Base-by-base conservation (phyloP, 2,888 invertebrate genomes). In the Unio pictorum region DNA sequence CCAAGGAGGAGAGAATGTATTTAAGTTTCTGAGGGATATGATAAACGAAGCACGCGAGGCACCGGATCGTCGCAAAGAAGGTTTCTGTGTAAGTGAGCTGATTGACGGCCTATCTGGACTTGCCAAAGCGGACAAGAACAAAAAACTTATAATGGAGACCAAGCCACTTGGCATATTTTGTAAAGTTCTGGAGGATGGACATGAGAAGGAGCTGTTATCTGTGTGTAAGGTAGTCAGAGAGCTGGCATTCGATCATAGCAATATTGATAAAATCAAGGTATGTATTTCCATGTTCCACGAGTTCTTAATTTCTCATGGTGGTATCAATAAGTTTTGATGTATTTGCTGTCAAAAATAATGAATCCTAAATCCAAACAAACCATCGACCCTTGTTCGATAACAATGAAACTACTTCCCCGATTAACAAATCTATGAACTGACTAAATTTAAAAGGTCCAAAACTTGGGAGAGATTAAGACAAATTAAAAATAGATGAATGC, bases 61-160 rank as follows among this genome's bases (percentile, higher is more conserved):
- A 3, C 54, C 61, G 55, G 78, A 81, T 34, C 74, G 77, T 17
- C 74, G 82, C 28, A 69, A 76, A 62, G 71, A 79, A 65, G 85
- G 84, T 1, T 85, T 84, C 64, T 76, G 78, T 60, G 71, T 81
- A 15, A 71, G 81, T 20, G 86, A 86, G 67, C 75, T 86, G 11
- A 68, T 85, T 8, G 76, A 79, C 55, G 84, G 84, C 3, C 63
- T 85, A n/a, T 78, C 77, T 8, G 76, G 81, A 8, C 73, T 86
- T 20, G 82, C 84, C 3, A 80, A 78, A 71, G 83, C 81, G 73
- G 85, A 86, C 54, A 66, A 71, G 34, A 84, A 84, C 59, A 85
- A 85, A 67, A 71, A 68, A 56, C 62, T 77, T 56, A 78, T 85
- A 17, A 81, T 83, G 72, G 64, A 76, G 30, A 81, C 80, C 54